Conservation (phyloP, 2,797 vertebrate species). For the Crenuchus spilurus region DNA sequence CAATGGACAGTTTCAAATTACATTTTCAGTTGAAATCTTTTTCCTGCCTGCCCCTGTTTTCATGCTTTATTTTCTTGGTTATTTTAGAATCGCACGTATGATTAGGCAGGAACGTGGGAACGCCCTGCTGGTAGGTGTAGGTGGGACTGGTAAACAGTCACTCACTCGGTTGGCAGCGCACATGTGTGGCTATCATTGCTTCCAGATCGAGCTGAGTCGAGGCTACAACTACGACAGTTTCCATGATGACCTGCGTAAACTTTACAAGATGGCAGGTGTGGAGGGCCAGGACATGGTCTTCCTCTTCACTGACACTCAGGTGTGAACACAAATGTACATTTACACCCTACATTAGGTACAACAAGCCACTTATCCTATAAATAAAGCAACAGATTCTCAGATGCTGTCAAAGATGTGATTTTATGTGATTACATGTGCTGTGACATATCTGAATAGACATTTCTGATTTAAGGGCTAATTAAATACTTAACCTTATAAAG, state of each 20-base stretch:
- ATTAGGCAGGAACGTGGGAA: conserved; percentile 91
- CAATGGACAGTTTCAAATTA: no score
- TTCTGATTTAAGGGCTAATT: no score
- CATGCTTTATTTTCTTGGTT: neutral
- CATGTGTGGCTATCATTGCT: conserved; percentile 85
- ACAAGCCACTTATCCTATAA: neutral
- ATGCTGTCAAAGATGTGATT: no score
- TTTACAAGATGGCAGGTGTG: conserved; percentile 87
- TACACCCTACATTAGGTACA: neutral
- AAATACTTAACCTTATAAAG: no score
- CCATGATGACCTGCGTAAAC: conserved; percentile 87
- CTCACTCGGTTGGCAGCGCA: conserved; percentile 85
- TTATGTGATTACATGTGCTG: no score
- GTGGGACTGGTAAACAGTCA: conserved; percentile 89
- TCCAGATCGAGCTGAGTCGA: conserved; percentile 86
- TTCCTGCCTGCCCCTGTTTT: no score
- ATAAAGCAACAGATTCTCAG: no score
- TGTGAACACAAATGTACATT: conserved; percentile 49
- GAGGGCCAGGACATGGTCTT: conserved; percentile 87
- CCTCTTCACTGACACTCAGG: conserved; percentile 91
- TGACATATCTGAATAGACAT: no score
- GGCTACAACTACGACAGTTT: conserved; percentile 88
- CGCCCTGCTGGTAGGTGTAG: conserved; percentile 87
- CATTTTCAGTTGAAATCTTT: no score
- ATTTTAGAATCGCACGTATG: conserved; percentile 84